Base-by-base conservation (phyloP, 2,113 vertebrate genomes). In the Cardinalis cardinalis region DNA sequence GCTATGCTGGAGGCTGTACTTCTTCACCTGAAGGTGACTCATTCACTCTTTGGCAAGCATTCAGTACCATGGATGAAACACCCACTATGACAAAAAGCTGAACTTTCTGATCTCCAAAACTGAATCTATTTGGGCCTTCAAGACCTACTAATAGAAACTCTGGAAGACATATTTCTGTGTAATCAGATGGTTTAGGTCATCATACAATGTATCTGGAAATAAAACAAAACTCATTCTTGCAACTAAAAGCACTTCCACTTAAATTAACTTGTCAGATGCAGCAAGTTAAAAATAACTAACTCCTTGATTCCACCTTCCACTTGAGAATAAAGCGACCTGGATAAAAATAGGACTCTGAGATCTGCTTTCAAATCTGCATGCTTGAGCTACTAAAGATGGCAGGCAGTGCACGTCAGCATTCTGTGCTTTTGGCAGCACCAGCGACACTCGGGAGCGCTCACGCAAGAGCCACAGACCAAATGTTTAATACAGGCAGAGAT, bases 271-370 rank as follows among this genome's bases (percentile, higher is more conserved):
- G 78, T 95, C 88, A 95, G 91, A 93, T 88, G 74, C 58, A 88
- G 59, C 56, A 90, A 51, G 64, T 97, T 96, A 96, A 95, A 97
- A 94, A 96, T 94, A 88, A 94, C 92, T 94, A 95, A 74, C 63
- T 93, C 69, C 86, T 93, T 84, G 66, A 96, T 92, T 96, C 66
- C 68, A 92, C 46, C 92, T 95, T 95, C 87, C 74, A 69, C 82
- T 93, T 56, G 89, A 87, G 81, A 92, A 88, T 66, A 96, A 95
- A 95, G 46, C 46, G 69, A 95, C 89, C 61, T 91, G 88, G 75
- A 94, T 93, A 90, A 94, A 94, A 95, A 94, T 13, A 95, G 79
- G 78, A 90, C 49, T 79, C 94, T 36, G 48, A 91, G 91, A 84
- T 86, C 93, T 90, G 80, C 63, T 96, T 94, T 95, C 86, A 94